Conservation (phyloP, 2,797 vertebrate species). For the Brachyrhaphis roseni region DNA sequence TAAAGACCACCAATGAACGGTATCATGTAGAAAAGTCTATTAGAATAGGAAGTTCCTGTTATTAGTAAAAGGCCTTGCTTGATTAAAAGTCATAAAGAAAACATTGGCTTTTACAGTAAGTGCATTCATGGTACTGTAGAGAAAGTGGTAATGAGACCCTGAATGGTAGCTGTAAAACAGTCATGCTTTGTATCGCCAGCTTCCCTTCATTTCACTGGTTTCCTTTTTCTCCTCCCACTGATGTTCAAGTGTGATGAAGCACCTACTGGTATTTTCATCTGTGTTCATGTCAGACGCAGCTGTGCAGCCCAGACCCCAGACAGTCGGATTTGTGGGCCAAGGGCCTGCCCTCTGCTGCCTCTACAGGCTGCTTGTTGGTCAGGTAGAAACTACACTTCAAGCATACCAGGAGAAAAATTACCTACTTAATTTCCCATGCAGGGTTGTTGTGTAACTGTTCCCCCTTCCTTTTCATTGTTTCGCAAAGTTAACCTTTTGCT, state of each 20-base stretch:
- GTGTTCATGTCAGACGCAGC: constrained; percentile 27
- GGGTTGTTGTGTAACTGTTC: constrained; percentile 46
- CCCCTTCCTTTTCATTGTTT: constrained; percentile 31
- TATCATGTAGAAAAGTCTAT: constrained; percentile 16
- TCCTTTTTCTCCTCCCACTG: constrained; percentile 9
- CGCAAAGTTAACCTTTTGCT: constrained; percentile 38
- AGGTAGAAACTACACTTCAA: constrained; percentile 44
- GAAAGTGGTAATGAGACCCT: constrained; percentile 7
- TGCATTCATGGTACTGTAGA: background rate
- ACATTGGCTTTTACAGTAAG: constrained; percentile 1
- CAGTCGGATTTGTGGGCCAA: constrained; percentile 55
- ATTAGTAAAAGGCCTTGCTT: background rate
- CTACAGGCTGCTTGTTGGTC: constrained; percentile 38
- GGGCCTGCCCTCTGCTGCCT: constrained; percentile 12
- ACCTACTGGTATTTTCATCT: constrained; percentile 16
- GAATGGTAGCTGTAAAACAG: background rate
- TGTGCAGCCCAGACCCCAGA: constrained; percentile 49
- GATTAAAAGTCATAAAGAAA: constrained; percentile 1
- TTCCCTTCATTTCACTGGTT: constrained; percentile 15
- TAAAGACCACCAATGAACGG: background rate
- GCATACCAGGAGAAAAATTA: constrained; percentile 28
- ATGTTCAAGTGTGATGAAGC: constrained; percentile 5
- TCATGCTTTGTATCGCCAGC: background rate
- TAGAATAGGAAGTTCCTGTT: constrained; percentile 1
- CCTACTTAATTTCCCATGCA: constrained; percentile 48